These are phyloP conservation scores for Salarias fasciatus DNA, from an alignment of 2,797 vertebrate species.

Conservation along the genomic window DNA sequence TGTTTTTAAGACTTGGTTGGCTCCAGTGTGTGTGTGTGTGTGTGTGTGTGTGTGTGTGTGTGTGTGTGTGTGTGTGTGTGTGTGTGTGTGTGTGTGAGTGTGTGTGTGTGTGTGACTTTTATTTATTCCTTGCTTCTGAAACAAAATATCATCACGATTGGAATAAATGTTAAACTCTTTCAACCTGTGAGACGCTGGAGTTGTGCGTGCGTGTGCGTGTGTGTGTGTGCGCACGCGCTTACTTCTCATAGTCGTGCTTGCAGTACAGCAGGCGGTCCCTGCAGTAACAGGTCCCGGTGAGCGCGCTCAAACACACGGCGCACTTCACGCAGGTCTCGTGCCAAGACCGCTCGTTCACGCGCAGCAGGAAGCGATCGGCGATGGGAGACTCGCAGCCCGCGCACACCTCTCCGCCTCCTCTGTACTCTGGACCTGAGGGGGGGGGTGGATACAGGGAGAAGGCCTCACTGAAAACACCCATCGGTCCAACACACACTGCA, in stretches of 20 bases:
- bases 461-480: not conserved
- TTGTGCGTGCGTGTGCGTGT: too few relatives aligned
- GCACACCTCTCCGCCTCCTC: conserved; percentile 85
- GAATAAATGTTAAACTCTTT: too few relatives aligned
- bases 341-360: conserved; percentile 91
- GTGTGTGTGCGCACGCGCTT: conserved; percentile 61
- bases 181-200: too few relatives aligned
- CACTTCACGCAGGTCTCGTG: conserved; percentile 93
- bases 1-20: too few relatives aligned
- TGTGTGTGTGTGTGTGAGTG: too few relatives aligned
- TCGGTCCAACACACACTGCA: too few relatives aligned
- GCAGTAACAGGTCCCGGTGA: conserved; percentile 90
- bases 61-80: not conserved
- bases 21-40: too few relatives aligned
- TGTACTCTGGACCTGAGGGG: conserved; percentile 81
- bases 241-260: conserved; percentile 94
- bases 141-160: too few relatives aligned
- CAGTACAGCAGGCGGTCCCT: conserved; percentile 91
- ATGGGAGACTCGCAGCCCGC: conserved; percentile 90
- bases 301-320: conserved; percentile 85
- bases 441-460: conserved; percentile 2
- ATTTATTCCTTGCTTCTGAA: too few relatives aligned
- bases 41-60: conserved; percentile 2
- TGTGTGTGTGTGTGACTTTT: too few relatives aligned
- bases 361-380: conserved; percentile 90